Percentiles rank a stretch among this genome's conserved stretches.
Conservation (phyloP, 1,140 invertebrate species). For the Spodoptera frugiperda region DNA sequence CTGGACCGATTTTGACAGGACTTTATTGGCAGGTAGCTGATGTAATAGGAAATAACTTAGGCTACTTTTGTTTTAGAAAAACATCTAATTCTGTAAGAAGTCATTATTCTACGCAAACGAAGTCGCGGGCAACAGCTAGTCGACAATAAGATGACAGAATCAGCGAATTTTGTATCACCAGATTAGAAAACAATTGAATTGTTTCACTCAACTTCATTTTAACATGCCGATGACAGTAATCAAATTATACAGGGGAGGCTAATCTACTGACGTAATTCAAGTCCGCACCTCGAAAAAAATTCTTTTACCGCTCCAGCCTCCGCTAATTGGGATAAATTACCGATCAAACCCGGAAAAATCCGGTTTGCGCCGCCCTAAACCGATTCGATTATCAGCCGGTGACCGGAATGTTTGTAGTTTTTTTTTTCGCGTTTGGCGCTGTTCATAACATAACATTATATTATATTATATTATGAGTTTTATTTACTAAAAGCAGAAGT, state of each 20-base stretch:
- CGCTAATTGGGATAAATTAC: constrained; percentile 63
- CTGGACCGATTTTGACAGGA: too few species aligned
- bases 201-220: background rate
- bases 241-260: constrained; percentile 9
- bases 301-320: constrained; percentile 41
- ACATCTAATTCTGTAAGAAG: too few species aligned
- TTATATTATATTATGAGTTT: too few species aligned
- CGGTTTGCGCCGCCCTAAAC: constrained; percentile 59
- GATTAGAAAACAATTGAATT: background rate
- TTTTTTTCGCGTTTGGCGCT: background rate
- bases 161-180: background rate
- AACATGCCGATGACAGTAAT: constrained; percentile 4
- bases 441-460: background rate
- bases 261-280: constrained; percentile 26
- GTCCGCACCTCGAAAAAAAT: constrained; percentile 16
- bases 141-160: too few species aligned
- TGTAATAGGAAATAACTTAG: too few species aligned
- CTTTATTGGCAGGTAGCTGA: too few species aligned
- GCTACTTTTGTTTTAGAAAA: too few species aligned
- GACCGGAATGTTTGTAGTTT: constrained; percentile 34
- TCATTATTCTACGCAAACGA: too few species aligned
- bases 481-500: too few species aligned
- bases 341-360: constrained; percentile 67
- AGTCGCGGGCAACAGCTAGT: too few species aligned
- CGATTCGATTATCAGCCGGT: constrained; percentile 62